Conservation (phyloP, 2,113 vertebrate genomes). For the Notarius quadriscutis region DNA sequence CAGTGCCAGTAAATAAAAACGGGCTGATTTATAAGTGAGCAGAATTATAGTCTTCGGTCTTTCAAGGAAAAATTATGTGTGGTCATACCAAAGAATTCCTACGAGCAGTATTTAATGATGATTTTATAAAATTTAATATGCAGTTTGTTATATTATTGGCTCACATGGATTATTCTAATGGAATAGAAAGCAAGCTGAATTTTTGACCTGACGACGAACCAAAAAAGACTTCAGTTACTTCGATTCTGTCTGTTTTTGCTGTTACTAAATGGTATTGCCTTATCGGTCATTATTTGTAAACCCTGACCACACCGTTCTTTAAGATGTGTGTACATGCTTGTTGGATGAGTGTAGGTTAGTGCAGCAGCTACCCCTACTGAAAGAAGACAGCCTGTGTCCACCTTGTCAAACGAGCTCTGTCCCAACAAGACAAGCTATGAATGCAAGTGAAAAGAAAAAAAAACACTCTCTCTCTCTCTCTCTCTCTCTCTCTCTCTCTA, state of each 20-base stretch:
- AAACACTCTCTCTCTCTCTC: neutral
- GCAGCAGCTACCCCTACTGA: constrained; percentile 57
- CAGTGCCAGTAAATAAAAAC: neutral
- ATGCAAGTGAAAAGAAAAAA: neutral
- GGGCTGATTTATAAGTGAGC: neutral
- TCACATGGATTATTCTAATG: neutral
- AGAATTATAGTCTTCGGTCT: neutral
- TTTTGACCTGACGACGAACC: neutral
- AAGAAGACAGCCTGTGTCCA: constrained; percentile 28
- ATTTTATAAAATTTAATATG: neutral
- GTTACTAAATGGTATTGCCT: neutral
- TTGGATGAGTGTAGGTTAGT: constrained; percentile 27
- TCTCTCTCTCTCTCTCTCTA: neutral
- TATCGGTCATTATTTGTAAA: constrained; percentile 15
- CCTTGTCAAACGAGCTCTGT: neutral
- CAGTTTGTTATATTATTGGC: neutral
- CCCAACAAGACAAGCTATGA: constrained; percentile 13
- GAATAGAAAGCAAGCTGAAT: neutral
- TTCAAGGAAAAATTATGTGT: neutral
- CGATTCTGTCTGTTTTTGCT: neutral
- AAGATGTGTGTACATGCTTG: neutral
- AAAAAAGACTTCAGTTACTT: constrained; percentile 8
- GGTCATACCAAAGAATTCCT: neutral
- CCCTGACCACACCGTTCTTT: neutral
- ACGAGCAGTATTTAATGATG: neutral